Base-by-base conservation (phyloP, 1,140 invertebrate genomes). In the Pseudomyrmex flavicornis region DNA sequence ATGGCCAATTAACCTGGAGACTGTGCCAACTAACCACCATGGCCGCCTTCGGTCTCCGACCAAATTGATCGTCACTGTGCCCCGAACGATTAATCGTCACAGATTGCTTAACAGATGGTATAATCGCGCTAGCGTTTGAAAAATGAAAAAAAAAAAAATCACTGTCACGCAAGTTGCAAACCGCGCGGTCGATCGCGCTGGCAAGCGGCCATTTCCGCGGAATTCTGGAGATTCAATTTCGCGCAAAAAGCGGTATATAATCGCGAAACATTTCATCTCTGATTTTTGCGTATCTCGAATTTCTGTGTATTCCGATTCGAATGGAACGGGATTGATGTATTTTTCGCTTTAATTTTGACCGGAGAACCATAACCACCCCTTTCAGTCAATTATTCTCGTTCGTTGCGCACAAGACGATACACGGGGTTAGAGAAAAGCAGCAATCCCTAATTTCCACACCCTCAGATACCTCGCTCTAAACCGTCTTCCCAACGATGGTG, bases 1-100 rank as follows among this genome's bases (percentile, higher is more conserved):
- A 94, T 93, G 92, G 89, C 91, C 92, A 94, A 94, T 94, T 93
- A 94, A 93, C 92, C 91, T 92, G 89, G 85, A 89, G 89, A 94
- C 91, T 91, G 92, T 90, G 91, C 92, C 59, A 85, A 75, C 84
- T 91, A 89, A 93, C 91, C 92, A 73, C 90, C 85, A 85, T 89
- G 90, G 90, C 88, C 89, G 84, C 72, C 68, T 79, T 79, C 62
- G 83, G 62, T 70, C 68, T 61, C 68, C 17, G 77, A 63, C 65
- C 79, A 69, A 89, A 90, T 90, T 88, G 89, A 89, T 88, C 88
- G 85, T 3, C 68, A 20, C 35, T 63, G 52, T 70, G 9, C 46
- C 5, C 68, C 46, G 59, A 48, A 69, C 63, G 56, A n/a, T 84
- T 89, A 90, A 90, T 90, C 88, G 85, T 69, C 59, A 84, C 63